phyloP scores from a whole-genome alignment of 2,888 invertebrate species.

The Sarcophaga carnaria region DNA sequence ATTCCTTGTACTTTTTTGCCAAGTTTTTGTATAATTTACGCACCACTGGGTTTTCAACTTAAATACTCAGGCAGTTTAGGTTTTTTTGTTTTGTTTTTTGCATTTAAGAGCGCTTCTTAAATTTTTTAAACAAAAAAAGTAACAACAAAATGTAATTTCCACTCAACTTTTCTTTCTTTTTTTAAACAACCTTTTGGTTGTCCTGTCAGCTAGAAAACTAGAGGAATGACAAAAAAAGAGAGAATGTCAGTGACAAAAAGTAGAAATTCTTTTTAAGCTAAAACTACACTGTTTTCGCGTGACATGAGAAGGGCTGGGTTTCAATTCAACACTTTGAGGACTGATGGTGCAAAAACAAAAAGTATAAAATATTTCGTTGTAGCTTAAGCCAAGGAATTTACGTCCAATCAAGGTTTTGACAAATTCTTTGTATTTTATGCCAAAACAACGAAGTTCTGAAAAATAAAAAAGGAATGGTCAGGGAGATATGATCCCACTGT shows the following conservation, averaged over 20 bases:
- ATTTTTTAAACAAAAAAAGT: too few relatives aligned
- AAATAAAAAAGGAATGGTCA: too few relatives aligned
- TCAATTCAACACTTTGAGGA: background rate
- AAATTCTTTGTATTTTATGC: too few relatives aligned
- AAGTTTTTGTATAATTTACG: constrained; percentile 25
- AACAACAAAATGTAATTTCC: constrained; percentile 26
- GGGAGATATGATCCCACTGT: too few relatives aligned
- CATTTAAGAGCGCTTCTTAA: background rate
- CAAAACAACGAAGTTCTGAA: too few relatives aligned
- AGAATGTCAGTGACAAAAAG: background rate
- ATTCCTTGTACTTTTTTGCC: too few relatives aligned
- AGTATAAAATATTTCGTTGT: background rate
- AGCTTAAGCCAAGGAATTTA: background rate
- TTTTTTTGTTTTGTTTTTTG: background rate
- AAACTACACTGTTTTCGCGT: background rate
- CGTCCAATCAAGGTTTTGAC: too few relatives aligned
- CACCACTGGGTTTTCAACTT: background rate
- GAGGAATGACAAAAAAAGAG: background rate
- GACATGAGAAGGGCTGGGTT: background rate
- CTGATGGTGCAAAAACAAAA: background rate
- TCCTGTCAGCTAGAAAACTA: background rate
- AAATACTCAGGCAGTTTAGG: background rate
- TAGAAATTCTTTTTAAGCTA: background rate
- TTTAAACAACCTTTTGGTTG: constrained; percentile 15
- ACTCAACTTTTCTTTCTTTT: background rate